These are phyloP conservation scores for Drosophila imparisetae DNA, from an alignment of 2,888 invertebrate species.

Conservation along the genomic window DNA sequence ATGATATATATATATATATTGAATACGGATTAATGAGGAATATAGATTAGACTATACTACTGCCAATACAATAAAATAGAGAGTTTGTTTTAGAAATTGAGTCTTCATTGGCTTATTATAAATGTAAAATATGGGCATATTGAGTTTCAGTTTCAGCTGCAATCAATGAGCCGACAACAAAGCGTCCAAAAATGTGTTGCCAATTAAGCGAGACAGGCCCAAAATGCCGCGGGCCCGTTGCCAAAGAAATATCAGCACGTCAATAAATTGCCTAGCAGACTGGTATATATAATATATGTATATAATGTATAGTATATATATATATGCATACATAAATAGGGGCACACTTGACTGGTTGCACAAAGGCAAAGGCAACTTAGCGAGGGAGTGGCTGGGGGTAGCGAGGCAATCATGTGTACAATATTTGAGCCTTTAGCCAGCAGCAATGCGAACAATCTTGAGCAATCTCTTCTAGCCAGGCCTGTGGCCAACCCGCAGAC, in stretches of 20 bases:
- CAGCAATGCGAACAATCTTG: conserved; percentile 37
- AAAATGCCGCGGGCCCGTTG: conserved; percentile 7
- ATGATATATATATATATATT: no score
- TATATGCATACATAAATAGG: background rate
- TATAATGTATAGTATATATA: background rate
- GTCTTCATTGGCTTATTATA: background rate
- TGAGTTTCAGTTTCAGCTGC: background rate
- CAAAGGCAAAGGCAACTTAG: background rate
- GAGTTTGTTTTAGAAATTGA: background rate
- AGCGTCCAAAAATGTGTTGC: conserved; percentile 5
- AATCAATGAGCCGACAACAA: conserved; percentile 1
- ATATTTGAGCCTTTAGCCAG: conserved; percentile 51
- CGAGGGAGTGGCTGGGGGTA: background rate
- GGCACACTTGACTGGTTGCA: conserved; percentile 1
- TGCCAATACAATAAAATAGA: background rate
- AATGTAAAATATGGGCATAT: background rate
- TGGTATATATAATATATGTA: background rate
- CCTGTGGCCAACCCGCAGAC: conserved; percentile 23
- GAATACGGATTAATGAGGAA: no score
- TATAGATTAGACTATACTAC: no score
- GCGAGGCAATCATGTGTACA: conserved; percentile 59
- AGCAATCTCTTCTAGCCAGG: conserved; percentile 33
- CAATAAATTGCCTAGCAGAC: conserved; percentile 8
- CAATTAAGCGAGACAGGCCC: conserved; percentile 5
- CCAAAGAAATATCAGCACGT: conserved; percentile 1